Base-by-base conservation (phyloP, 2,888 invertebrate genomes). In the Drosophila emarginata region DNA sequence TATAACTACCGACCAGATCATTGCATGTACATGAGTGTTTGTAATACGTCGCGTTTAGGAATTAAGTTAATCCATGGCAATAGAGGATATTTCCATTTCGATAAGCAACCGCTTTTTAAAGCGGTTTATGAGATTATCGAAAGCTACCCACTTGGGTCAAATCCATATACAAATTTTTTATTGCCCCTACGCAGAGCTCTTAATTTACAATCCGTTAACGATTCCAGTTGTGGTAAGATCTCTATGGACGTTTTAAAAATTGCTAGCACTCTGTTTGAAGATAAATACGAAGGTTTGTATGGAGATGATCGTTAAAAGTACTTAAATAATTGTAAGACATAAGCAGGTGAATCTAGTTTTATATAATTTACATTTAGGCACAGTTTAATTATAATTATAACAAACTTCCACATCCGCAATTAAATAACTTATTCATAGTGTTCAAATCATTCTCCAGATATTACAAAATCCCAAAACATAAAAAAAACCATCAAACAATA, bases 1-100 rank as follows among this genome's bases (percentile, higher is more conserved):
- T 97, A 95, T 92, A 99, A 99, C 92, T 98, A 96, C 92, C 95
- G 98, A 57, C 95, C 98, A 1, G 98, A 99, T 92, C 98, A 98
- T 91, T 99, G 99, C 91, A 97, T 97, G 96, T 99, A 98, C 89
- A 96, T 96, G 92, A 96, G 96, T 89, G 95, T 96, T 4, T 98
- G 98, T 91, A 93, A 94, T 56, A 85, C 84, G 14, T 90, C 92
- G 4, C 63, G 61, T 7, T 71, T 83, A 36, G 98, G 98, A 1
- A 95, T 96, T n/a, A 93, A 94, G 73, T 94, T 98, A 6, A 90
- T 98, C 54, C 99, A 99, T 90, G 98, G 98, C 39, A 97, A 96
- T 81, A 93, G 98, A 60, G 94, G 95, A 3, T 96, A 96, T 60
- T 98, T 98, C 92, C 97, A 97, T 91, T 95, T 94, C 0, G 93